Conservation (phyloP, 1,140 invertebrate genomes). For the Agraylea sexmaculata region DNA sequence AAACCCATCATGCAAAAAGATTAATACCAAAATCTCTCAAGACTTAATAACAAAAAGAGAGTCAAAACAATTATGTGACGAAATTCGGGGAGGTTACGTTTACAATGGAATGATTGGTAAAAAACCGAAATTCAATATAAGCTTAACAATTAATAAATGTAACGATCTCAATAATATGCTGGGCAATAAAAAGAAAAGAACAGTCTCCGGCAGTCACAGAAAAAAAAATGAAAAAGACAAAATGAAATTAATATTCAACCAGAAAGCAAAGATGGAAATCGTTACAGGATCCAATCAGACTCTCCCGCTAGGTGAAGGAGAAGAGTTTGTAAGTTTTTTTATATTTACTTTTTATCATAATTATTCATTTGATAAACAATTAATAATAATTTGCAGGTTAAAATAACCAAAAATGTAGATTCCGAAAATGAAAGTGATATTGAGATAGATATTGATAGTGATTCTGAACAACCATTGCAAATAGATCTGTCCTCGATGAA, state of each 20-base stretch:
- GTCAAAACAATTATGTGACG: too few relatives aligned
- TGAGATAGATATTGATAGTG: slow-evolving; percentile 45
- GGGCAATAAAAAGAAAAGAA: slow-evolving; percentile 9
- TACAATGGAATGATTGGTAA: slow-evolving; percentile 2
- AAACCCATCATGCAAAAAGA: too few relatives aligned
- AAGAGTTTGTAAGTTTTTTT: slow-evolving; percentile 42
- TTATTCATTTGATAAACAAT: neutral
- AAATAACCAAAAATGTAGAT: slow-evolving; percentile 32
- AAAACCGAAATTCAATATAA: slow-evolving; percentile 17
- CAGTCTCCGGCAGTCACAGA: neutral
- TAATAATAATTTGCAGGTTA: slow-evolving; percentile 20
- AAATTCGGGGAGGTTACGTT: too few relatives aligned
- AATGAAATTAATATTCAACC: slow-evolving; percentile 27
- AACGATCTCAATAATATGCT: slow-evolving; percentile 7
- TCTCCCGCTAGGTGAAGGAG: slow-evolving; percentile 42
- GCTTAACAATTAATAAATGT: slow-evolving; percentile 11
- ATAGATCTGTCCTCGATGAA: too few relatives aligned
- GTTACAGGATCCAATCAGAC: slow-evolving; percentile 39
- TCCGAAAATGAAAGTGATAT: slow-evolving; percentile 43
- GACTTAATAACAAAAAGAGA: too few relatives aligned
- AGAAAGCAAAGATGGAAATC: slow-evolving; percentile 35
- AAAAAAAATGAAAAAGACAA: slow-evolving; percentile 4
- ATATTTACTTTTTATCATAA: slow-evolving; percentile 1
- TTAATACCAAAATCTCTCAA: too few relatives aligned
- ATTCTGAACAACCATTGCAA: slow-evolving; percentile 24